Evolutionary conservation across 2,113 vertebrate genomes (phyloP).

Genomic region (Pseudonaja textilis): DNA sequence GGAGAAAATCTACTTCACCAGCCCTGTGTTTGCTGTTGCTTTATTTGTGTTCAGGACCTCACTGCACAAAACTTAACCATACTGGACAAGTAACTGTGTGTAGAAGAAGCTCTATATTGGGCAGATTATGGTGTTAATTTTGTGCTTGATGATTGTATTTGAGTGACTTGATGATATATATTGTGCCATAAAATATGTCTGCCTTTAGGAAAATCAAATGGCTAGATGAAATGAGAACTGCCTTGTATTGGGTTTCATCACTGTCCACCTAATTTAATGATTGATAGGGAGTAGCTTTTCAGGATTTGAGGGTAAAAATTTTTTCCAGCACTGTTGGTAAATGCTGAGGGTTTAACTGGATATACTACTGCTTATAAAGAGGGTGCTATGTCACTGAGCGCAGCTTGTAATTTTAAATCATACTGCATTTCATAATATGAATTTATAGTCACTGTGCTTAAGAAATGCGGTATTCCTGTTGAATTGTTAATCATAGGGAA

Average conservation of each 20-base stretch:
- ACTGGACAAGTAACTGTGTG: not conserved
- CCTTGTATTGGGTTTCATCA: not conserved
- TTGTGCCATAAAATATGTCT: slow-evolving; percentile 17
- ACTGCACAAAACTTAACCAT: not conserved
- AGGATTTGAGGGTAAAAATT: not conserved
- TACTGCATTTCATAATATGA: slow-evolving; percentile 45
- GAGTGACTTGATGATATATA: not conserved
- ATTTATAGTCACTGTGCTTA: slow-evolving; percentile 45
- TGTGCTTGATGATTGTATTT: not conserved
- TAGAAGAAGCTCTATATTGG: not conserved
- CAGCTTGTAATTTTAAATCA: not conserved
- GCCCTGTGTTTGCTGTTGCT: too few species aligned
- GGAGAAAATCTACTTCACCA: not conserved
- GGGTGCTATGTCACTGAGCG: not conserved
- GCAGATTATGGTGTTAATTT: slow-evolving; percentile 12
- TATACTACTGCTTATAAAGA: not conserved
- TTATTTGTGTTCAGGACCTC: not conserved
- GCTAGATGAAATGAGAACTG: slow-evolving; percentile 38
- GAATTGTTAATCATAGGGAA: slow-evolving; percentile 56
- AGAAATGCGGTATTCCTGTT: slow-evolving; percentile 44
- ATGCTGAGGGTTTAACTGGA: not conserved
- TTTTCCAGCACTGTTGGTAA: not conserved
- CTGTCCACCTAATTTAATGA: not conserved
- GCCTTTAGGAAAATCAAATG: slow-evolving; percentile 30
- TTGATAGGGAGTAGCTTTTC: not conserved